Evolutionary conservation across 2,797 vertebrate genomes (phyloP).

Genomic region (Petrocephalus sullivani): DNA sequence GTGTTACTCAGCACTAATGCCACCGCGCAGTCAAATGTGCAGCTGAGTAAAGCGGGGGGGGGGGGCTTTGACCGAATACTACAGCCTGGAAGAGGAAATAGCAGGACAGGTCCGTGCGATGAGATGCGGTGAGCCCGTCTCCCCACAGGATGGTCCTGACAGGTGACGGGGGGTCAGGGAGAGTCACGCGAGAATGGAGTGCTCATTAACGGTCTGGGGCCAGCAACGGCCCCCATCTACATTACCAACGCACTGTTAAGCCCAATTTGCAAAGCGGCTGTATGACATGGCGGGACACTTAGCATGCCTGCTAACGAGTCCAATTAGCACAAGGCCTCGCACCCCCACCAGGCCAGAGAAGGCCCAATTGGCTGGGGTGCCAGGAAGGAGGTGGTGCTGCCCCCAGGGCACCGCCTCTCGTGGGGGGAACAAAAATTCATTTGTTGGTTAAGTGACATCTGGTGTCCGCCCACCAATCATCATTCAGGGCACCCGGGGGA

Average conservation of each 20-base stretch:
- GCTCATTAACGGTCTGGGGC: too few species aligned
- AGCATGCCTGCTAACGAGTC: background rate
- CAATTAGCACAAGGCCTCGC: background rate
- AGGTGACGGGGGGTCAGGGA: too few species aligned
- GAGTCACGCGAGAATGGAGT: too few species aligned
- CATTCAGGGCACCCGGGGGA: background rate
- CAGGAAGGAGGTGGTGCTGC: background rate
- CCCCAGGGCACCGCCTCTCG: background rate
- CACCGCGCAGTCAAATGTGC: constrained; percentile 43
- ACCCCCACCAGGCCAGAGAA: background rate
- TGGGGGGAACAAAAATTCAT: background rate
- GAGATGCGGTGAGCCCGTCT: too few species aligned
- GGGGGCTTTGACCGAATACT: background rate
- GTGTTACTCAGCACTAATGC: constrained; percentile 43
- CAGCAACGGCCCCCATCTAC: too few species aligned
- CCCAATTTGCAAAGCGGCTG: background rate
- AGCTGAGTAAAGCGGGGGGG: constrained; percentile 32
- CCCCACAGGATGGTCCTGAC: too few species aligned
- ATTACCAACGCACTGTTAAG: background rate
- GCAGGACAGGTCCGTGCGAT: too few species aligned
- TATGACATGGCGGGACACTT: background rate
- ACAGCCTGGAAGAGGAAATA: too few species aligned
- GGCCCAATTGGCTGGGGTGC: background rate
- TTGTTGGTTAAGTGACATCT: background rate
- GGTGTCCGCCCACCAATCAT: background rate